A percentile compares a stretch with the other conserved stretches of the same genome.
Conservation (phyloP, 2,113 vertebrate species). For the Tretioscincus oriximinensis region DNA sequence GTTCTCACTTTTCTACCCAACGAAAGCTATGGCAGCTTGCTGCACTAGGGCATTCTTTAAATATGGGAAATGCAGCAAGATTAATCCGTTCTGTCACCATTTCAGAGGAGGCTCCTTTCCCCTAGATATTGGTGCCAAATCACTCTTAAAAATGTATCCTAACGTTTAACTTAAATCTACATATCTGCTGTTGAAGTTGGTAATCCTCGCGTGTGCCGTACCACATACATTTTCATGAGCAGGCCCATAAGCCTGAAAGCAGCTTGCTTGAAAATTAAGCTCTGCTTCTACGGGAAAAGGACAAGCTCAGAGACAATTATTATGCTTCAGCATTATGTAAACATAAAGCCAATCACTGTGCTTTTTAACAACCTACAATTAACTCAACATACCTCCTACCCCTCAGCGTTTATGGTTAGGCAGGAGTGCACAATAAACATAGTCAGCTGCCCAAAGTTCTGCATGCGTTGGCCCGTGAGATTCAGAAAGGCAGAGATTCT, state of each 20-base stretch:
- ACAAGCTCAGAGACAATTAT: conserved; percentile 27
- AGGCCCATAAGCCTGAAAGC: not conserved
- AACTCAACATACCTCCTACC: conserved; percentile 31
- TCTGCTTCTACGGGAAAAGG: not conserved
- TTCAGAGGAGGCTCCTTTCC: too few species aligned
- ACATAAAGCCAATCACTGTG: conserved; percentile 35
- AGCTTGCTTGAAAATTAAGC: not conserved
- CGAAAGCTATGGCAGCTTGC: too few species aligned
- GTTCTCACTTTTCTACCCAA: too few species aligned
- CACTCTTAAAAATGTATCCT: too few species aligned
- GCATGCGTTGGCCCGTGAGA: conserved; percentile 64
- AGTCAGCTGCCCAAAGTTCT: conserved; percentile 62
- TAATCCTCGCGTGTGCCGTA: not conserved
- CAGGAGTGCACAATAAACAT: conserved; percentile 48
- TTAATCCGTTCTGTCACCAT: too few species aligned
- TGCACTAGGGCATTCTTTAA: too few species aligned
- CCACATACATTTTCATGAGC: not conserved
- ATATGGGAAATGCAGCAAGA: too few species aligned
- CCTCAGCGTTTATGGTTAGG: conserved; percentile 36
- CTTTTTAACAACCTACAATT: conserved; percentile 41
- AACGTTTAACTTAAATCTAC: too few species aligned
- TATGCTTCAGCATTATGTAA: conserved; percentile 36
- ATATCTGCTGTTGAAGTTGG: not conserved
- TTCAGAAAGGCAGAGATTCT: conserved; percentile 51
- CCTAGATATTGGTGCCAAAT: too few species aligned